A percentile compares a stretch with the other conserved stretches of the same genome.
Evolutionary conservation across 2,888 invertebrate species (phyloP).

Genomic region (Drosophila kuntzei): DNA sequence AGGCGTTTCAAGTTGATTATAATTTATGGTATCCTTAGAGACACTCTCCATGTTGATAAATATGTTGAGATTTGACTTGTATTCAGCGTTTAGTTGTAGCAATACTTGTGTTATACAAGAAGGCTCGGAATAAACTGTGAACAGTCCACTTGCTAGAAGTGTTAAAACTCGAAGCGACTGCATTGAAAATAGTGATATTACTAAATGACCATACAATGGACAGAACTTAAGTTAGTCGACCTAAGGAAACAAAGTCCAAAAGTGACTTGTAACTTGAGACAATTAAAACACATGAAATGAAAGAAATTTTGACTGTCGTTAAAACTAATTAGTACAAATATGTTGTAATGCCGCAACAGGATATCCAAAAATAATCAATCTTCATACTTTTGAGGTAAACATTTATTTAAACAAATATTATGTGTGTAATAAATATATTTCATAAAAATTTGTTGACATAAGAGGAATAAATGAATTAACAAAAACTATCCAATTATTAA

Average conservation of each 20-base stretch:
- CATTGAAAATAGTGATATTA: background rate
- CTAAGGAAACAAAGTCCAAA: background rate
- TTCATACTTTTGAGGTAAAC: background rate
- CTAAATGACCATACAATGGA: background rate
- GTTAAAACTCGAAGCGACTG: background rate
- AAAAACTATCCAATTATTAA: too few species aligned
- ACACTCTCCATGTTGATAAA: constrained; percentile 34
- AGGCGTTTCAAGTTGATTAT: constrained; percentile 7
- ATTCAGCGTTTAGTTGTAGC: constrained; percentile 34
- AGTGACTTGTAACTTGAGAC: background rate
- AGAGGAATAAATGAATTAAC: too few species aligned
- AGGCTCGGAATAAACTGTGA: background rate
- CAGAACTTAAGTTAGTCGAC: background rate
- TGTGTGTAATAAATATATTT: too few species aligned
- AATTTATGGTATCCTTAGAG: background rate
- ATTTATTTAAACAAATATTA: too few species aligned
- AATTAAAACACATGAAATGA: background rate
- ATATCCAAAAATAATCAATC: background rate
- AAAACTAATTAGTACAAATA: background rate
- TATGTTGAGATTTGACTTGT: constrained; percentile 43
- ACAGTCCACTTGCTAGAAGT: background rate
- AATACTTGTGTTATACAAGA: constrained; percentile 13
- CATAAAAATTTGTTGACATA: too few species aligned
- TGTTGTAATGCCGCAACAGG: background rate
- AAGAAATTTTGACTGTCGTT: background rate